Evolutionary conservation across 1,140 invertebrate genomes (phyloP).

Genomic region (Dolichoris vasculosae): DNA sequence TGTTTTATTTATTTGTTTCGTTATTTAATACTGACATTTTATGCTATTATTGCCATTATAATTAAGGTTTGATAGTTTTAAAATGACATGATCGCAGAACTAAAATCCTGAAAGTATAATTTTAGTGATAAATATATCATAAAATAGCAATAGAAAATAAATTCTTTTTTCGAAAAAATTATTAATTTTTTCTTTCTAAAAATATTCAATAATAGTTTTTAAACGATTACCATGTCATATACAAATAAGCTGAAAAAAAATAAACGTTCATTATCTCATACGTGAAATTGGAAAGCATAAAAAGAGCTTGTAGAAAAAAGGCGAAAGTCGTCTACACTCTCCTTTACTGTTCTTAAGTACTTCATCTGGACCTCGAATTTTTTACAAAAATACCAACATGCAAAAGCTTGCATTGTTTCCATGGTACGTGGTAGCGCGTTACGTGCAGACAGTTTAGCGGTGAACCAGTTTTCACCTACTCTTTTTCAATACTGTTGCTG

Average conservation of each 20-base stretch:
- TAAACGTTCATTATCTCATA: constrained; percentile 46
- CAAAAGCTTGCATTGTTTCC: constrained; percentile 44
- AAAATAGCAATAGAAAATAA: not conserved
- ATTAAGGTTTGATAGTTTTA: no score
- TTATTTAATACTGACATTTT: no score
- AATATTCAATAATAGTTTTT: not conserved
- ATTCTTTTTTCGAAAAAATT: not conserved
- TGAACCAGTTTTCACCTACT: constrained; percentile 61
- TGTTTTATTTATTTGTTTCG: no score
- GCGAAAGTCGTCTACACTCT: no score
- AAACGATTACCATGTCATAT: not conserved
- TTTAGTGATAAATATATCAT: no score
- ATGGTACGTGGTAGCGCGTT: constrained; percentile 59
- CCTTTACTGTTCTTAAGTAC: not conserved
- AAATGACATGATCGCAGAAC: no score
- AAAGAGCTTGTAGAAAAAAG: constrained; percentile 33
- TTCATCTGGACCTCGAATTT: not conserved
- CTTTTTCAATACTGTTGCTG: constrained; percentile 58
- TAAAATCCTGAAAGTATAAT: no score
- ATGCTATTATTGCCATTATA: no score
- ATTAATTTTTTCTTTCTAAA: not conserved
- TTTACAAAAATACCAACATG: not conserved
- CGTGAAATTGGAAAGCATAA: constrained; percentile 50
- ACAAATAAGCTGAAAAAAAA: constrained; percentile 5
- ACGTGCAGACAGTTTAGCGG: constrained; percentile 70